Percentiles rank a stretch among this genome's conserved stretches.
Evolutionary conservation across 2,797 vertebrate species (phyloP).

Genomic region (Cetoscarus ocellatus): DNA sequence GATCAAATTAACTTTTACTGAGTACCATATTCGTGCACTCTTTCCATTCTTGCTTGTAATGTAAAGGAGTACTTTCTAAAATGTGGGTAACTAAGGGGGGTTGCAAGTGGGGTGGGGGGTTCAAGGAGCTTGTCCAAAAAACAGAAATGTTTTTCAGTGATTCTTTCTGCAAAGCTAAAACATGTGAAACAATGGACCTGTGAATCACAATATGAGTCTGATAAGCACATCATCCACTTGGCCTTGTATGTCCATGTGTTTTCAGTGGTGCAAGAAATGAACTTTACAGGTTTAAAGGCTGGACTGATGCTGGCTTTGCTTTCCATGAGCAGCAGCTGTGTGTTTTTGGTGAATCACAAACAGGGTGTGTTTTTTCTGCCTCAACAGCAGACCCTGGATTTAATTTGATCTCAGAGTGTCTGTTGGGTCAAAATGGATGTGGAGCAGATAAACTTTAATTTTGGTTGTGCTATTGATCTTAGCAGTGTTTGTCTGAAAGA

Average conservation of each 20-base stretch:
- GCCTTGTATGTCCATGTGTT: no score
- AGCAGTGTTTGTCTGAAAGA: slow-evolving; percentile 17
- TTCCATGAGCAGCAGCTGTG: slow-evolving; percentile 68
- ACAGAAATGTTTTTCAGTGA: no score
- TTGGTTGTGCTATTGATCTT: slow-evolving; percentile 39
- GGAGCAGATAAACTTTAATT: slow-evolving; percentile 17
- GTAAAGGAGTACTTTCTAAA: no score
- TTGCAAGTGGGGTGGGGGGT: no score
- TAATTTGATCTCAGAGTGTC: slow-evolving; percentile 51
- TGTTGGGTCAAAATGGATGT: slow-evolving; percentile 53
- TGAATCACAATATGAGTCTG: background rate
- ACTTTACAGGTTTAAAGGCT: no score
- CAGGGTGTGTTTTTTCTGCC: slow-evolving; percentile 58
- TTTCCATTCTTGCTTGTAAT: no score
- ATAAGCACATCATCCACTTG: no score
- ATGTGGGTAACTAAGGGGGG: no score
- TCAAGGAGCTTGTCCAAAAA: no score
- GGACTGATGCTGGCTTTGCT: slow-evolving; percentile 5
- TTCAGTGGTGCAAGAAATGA: no score
- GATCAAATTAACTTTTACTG: no score
- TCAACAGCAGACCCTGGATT: slow-evolving; percentile 37
- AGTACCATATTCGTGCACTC: no score
- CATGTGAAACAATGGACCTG: background rate
- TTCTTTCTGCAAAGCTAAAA: background rate
- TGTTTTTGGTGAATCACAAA: slow-evolving; percentile 73